Evolutionary conservation across 2,888 invertebrate species (phyloP).

Genomic region (Aphidius colemani): DNA sequence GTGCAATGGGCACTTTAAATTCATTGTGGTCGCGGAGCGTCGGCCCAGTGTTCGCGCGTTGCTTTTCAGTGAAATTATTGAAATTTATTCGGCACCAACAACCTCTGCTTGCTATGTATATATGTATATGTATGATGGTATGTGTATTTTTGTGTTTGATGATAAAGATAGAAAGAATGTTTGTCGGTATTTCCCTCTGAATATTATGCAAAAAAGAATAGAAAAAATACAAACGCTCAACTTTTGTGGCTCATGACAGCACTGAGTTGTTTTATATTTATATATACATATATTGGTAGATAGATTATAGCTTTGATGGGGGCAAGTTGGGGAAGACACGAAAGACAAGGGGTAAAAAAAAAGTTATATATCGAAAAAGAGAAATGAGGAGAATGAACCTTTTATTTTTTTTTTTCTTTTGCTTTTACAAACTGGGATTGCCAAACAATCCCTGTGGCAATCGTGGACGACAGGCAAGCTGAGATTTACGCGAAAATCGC

Average conservation of each 20-base stretch:
- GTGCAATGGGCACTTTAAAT: conserved; percentile 41
- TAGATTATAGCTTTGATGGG: no score
- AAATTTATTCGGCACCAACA: conserved; percentile 40
- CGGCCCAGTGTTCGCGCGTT: conserved; percentile 29
- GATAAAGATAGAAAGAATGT: not conserved
- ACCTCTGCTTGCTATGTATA: not conserved
- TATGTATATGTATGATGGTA: not conserved
- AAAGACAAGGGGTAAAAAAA: no score
- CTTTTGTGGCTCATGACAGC: no score
- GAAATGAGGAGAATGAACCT: no score
- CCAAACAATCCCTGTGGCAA: conserved; percentile 29
- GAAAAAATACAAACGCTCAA: no score
- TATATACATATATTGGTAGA: no score
- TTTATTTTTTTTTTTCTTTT: no score
- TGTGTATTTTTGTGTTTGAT: no score
- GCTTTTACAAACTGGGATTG: conserved; percentile 18
- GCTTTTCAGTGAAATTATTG: conserved; percentile 39
- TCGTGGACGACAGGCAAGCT: conserved; percentile 22
- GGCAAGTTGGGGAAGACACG: no score
- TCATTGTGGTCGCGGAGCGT: conserved; percentile 40
- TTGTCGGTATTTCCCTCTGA: not conserved
- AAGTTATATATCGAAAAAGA: no score
- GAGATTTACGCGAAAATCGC: conserved; percentile 26
- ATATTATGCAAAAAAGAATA: no score
- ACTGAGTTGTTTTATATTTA: no score